Evolutionary conservation across 92 coral and sea anemone genomes (phyloP), one percentile per base, ranked within the genome.

Genomic region (Anthopleura xanthogrammica): DNA sequence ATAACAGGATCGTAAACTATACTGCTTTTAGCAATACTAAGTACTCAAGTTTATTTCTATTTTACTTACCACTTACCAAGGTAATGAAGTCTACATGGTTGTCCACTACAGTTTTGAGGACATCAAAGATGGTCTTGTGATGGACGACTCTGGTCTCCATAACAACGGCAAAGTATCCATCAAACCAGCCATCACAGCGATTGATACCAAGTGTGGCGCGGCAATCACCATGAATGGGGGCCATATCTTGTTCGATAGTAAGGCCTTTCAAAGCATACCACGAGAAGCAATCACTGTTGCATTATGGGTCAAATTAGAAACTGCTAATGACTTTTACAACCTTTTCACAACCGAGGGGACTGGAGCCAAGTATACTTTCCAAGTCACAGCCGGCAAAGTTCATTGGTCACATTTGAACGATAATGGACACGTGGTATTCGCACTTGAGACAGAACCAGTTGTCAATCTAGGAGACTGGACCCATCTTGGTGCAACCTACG

Each of bases 391-490:
- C 57, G 94, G 94, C 6, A 81, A 82, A 76, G 89, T 95, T 58
- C 89, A 87, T 46, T 95, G 98, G 98, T 88, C 98, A 20, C 98
- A 95, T 86, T 89, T 92, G 68, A 91, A 92, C 83, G 94, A 95
- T 75, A 75, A 71, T 24, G 92, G 91, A 55, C 93, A 83, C 79
- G 93, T 86, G 60, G 81, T 86, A 50, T 93, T 93, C 52, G 88
- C 93, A 82, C 86, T 89, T 91, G 97, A 91, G 78, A 93, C 95
- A 65, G 79, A 90, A 29, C 90, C 94, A 78, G 82, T 86, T 22
- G 92, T 95, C 16, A 92, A 91, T 48, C 72, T 94, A 68, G 92
- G 91, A 43, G 92, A 94, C 70, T 95, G 98, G 98, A 75, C 88
- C n/a, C 98, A 95, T 46, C 78, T 95, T 17, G 94, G 91, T 68